Conservation (phyloP, 2,113 vertebrate genomes). For the Apus apus region DNA sequence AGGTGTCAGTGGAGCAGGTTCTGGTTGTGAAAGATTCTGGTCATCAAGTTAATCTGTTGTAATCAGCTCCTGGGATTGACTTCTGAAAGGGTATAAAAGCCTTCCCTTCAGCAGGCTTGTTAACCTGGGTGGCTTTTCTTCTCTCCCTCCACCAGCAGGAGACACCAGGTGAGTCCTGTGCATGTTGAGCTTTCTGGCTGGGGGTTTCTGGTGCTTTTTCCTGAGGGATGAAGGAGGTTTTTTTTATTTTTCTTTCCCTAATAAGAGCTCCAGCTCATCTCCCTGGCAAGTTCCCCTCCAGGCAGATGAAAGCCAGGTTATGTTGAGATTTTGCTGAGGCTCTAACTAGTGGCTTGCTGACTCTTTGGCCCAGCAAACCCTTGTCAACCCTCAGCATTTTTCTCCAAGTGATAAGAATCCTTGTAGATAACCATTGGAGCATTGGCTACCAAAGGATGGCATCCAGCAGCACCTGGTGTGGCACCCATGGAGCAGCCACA, state of each 20-base stretch:
- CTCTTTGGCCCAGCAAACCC: background rate
- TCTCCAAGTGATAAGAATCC: background rate
- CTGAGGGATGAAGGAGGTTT: background rate
- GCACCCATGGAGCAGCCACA: rapidly evolving
- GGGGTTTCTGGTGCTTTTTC: rapidly evolving
- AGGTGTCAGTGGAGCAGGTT: slow-evolving; percentile 48
- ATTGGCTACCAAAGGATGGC: background rate
- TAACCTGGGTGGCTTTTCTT: background rate
- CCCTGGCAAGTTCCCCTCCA: rapidly evolving
- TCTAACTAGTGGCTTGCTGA: background rate
- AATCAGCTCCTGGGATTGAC: background rate
- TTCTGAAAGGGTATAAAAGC: slow-evolving; percentile 25
- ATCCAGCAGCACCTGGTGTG: background rate
- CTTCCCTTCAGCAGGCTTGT: background rate
- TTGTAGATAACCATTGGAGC: background rate
- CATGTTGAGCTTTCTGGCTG: rapidly evolving
- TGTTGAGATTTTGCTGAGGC: background rate
- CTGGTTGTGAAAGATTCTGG: slow-evolving; percentile 62
- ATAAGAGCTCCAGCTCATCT: rapidly evolving
- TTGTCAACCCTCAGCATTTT: background rate
- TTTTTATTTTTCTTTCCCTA: background rate
- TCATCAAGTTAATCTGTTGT: slow-evolving; percentile 38
- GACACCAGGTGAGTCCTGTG: background rate
- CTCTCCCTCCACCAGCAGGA: background rate
- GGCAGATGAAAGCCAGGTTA: rapidly evolving